Conservation (phyloP, 1,140 invertebrate species). For the Trichomalopsis sarcophagae region DNA sequence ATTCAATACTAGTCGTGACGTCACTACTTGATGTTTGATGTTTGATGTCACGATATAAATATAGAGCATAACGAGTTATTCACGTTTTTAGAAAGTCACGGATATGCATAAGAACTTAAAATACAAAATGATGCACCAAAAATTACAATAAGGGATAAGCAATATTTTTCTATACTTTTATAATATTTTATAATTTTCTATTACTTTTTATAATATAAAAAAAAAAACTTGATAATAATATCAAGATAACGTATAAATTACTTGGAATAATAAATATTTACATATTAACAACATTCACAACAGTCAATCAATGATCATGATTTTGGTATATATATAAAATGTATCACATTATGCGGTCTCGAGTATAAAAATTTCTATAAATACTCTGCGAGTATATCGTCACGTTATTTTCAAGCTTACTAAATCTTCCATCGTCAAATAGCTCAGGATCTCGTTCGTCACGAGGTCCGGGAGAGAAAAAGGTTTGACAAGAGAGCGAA, state of each 20-base stretch:
- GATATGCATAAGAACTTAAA: too few species aligned
- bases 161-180: too few species aligned
- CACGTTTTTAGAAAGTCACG: too few species aligned
- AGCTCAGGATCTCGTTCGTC: conserved; percentile 7
- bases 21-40: too few species aligned
- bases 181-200: too few species aligned
- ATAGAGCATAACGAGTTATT: too few species aligned
- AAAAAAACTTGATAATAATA: too few species aligned
- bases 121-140: too few species aligned
- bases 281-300: background rate
- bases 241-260: background rate
- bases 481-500: conserved; percentile 4
- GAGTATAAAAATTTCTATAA: background rate
- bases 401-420: conserved; percentile 16
- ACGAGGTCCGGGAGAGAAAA: conserved; percentile 11
- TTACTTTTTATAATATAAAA: too few species aligned
- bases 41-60: too few species aligned
- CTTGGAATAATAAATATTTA: background rate
- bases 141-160: too few species aligned
- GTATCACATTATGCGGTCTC: background rate
- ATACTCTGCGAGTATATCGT: background rate
- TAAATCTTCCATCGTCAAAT: conserved; percentile 26
- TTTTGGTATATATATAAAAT: background rate
- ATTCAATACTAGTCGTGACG: too few species aligned
- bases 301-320: background rate